phyloP scores from a whole-genome alignment of 1,140 invertebrate genomes.

The Homalodisca vitripennis region DNA sequence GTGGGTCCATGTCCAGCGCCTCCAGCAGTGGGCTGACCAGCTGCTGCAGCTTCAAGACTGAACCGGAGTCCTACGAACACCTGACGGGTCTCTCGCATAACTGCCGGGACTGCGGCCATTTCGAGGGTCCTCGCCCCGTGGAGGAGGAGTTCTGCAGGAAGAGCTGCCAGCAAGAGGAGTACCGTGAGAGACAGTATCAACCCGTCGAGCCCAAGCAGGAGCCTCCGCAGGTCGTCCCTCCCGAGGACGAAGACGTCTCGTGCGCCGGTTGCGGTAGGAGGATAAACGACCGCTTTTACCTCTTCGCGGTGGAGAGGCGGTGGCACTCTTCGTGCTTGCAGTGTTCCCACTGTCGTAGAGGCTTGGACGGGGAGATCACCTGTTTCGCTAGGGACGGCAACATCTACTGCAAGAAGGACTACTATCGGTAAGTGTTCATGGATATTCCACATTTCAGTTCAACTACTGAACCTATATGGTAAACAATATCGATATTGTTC shows the following conservation, averaged over 20 bases:
- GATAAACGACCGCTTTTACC: slow-evolving; percentile 88
- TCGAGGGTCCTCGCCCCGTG: slow-evolving; percentile 43
- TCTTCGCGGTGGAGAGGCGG: slow-evolving; percentile 80
- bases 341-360: slow-evolving; percentile 87
- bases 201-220: slow-evolving; percentile 51
- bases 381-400: slow-evolving; percentile 93
- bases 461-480: no score
- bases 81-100: slow-evolving; percentile 46
- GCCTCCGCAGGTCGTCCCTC: slow-evolving; percentile 49
- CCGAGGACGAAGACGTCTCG: slow-evolving; percentile 45
- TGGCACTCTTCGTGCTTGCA: slow-evolving; percentile 92
- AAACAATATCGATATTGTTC: no score
- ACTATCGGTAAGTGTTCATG: slow-evolving; percentile 88
- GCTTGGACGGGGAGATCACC: slow-evolving; percentile 86
- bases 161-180: slow-evolving; percentile 23
- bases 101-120: slow-evolving; percentile 42
- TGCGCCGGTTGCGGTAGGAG: slow-evolving; percentile 83
- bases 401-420: slow-evolving; percentile 97
- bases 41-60: slow-evolving; percentile 51
- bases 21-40: slow-evolving; percentile 47
- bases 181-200: slow-evolving; percentile 39
- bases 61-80: slow-evolving; percentile 47
- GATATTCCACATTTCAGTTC: no score
- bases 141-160: slow-evolving; percentile 17
- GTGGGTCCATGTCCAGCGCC: slow-evolving; percentile 43